phyloP scores from a whole-genome alignment of 2,888 invertebrate genomes.

The Metallyticus violacea region DNA sequence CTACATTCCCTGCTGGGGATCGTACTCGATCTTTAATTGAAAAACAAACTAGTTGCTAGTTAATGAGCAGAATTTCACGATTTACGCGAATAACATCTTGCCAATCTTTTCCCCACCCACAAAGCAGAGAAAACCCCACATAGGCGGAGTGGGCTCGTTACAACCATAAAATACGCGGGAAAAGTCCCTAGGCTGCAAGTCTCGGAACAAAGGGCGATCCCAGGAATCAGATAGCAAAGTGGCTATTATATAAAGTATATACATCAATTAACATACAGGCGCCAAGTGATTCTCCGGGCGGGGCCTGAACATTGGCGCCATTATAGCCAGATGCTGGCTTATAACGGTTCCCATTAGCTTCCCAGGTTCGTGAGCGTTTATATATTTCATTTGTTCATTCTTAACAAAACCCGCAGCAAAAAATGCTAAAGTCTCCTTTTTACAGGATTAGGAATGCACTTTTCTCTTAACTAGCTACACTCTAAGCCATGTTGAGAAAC shows the following conservation, averaged over 20 bases:
- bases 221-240: not conserved
- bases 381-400: too few relatives aligned
- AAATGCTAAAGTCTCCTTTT: too few relatives aligned
- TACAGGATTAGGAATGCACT: too few relatives aligned
- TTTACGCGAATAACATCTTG: not conserved
- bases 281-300: not conserved
- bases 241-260: not conserved
- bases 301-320: not conserved
- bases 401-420: too few relatives aligned
- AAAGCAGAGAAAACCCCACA: not conserved
- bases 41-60: too few relatives aligned
- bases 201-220: not conserved
- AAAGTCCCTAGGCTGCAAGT: not conserved
- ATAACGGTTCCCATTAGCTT: too few relatives aligned
- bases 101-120: not conserved
- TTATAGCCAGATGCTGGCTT: not conserved
- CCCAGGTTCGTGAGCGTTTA: too few relatives aligned
- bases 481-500: too few relatives aligned
- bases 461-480: too few relatives aligned
- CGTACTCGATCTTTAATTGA: too few relatives aligned
- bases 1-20: too few relatives aligned
- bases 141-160: not conserved
- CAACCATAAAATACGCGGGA: not conserved
- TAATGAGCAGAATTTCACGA: too few relatives aligned
- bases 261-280: not conserved